phyloP scores from a whole-genome alignment of 2,888 invertebrate genomes.

The Latheticus oryzae region DNA sequence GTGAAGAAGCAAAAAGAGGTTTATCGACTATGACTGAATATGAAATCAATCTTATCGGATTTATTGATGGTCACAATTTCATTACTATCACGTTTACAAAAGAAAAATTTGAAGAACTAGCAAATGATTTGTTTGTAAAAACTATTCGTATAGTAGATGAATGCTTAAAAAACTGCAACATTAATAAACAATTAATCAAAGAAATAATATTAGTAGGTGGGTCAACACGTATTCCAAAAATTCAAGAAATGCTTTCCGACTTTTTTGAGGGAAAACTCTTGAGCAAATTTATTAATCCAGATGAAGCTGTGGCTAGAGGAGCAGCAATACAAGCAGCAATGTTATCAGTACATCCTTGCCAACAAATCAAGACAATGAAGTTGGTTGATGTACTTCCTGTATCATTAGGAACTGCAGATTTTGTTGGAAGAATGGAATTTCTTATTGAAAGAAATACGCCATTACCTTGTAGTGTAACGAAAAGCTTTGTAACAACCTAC shows the following conservation, averaged over 20 bases:
- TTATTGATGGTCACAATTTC: slow-evolving; percentile 8
- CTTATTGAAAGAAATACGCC: slow-evolving; percentile 47
- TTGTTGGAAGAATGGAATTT: slow-evolving; percentile 41
- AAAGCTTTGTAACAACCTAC: slow-evolving; percentile 20
- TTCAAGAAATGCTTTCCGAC: slow-evolving; percentile 45
- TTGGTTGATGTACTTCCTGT: slow-evolving; percentile 50
- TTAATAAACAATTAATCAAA: slow-evolving; percentile 47
- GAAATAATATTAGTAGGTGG: slow-evolving; percentile 54
- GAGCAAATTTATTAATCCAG: slow-evolving; percentile 48
- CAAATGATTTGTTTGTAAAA: slow-evolving; percentile 42
- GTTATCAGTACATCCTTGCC: slow-evolving; percentile 34
- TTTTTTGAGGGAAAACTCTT: slow-evolving; percentile 47
- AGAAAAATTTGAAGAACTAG: slow-evolving; percentile 49
- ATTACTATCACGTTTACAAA: slow-evolving; percentile 37
- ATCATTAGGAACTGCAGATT: slow-evolving; percentile 45
- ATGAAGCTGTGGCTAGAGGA: slow-evolving; percentile 53
- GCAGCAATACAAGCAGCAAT: slow-evolving; percentile 51
- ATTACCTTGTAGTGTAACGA: slow-evolving; percentile 33
- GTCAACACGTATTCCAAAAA: slow-evolving; percentile 52
- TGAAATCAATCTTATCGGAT: slow-evolving; percentile 26
- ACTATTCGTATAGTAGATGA: slow-evolving; percentile 45
- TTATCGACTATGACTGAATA: slow-evolving; percentile 38
- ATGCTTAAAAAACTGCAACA: slow-evolving; percentile 43
- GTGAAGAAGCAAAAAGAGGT: slow-evolving; percentile 43
- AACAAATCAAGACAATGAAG: slow-evolving; percentile 39